These are phyloP conservation scores for Dasyurus viverrinus DNA, from an alignment of 2,113 vertebrate species.

Conservation along the genomic window DNA sequence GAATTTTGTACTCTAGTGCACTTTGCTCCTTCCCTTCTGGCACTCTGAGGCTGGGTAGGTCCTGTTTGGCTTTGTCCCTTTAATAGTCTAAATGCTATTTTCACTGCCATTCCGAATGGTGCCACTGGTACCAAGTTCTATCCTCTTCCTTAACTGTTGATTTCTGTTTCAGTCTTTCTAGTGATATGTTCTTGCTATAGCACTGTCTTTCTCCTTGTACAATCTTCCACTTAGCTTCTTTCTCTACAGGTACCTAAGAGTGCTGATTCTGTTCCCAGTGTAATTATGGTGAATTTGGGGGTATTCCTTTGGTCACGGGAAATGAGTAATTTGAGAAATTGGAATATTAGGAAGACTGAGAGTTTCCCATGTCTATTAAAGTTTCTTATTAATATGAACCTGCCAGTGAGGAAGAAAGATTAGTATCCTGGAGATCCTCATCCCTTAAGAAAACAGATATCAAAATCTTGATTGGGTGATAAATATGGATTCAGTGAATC, in stretches of 20 bases:
- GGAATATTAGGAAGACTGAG: neutral
- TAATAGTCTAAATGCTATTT: too few relatives aligned
- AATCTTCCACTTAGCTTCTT: neutral
- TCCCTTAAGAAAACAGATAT: neutral
- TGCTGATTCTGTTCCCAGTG: neutral
- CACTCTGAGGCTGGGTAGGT: too few relatives aligned
- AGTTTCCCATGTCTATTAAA: neutral
- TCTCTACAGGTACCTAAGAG: neutral
- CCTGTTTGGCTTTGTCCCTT: too few relatives aligned
- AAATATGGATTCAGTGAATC: neutral
- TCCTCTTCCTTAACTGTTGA: too few relatives aligned
- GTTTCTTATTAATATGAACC: neutral
- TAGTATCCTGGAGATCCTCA: neutral
- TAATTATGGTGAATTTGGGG: too few relatives aligned
- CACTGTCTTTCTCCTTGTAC: too few relatives aligned
- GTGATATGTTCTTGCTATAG: too few relatives aligned
- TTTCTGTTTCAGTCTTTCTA: too few relatives aligned
- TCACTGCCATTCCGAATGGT: too few relatives aligned
- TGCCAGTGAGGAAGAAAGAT: neutral
- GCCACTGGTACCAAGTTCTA: too few relatives aligned
- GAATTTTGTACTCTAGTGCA: too few relatives aligned
- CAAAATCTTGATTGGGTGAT: neutral
- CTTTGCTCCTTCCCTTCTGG: too few relatives aligned
- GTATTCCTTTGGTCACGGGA: neutral
- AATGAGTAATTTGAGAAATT: neutral